Base-by-base conservation (phyloP, 2,797 vertebrate species). In the Darevskia nairensis region DNA sequence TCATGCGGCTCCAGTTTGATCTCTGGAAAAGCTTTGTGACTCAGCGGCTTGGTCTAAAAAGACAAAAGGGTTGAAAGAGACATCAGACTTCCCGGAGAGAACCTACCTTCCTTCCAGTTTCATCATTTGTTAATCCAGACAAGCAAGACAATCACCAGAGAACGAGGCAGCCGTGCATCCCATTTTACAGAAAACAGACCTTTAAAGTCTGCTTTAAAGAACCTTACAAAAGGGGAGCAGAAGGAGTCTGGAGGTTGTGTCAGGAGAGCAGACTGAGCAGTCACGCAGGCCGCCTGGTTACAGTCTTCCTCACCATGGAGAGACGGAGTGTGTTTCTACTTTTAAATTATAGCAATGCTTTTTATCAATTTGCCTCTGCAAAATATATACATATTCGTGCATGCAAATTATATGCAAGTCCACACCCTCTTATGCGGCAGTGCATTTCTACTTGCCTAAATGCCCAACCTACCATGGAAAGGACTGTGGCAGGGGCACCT, bases 1-100 rank as follows among this genome's bases (percentile, higher is more conserved):
- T 99, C 98, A 44, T 99, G 99, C 32, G 98, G 98, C 90, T 99
- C 98, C 96, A 99, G 93, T 92, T 99, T 99, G 85, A 99, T 98
- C 96, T 99, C 97, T 5, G 98, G 99, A 91, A 97, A 94, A 90
- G 97, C 85, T 23, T 95, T 97, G 94, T 98, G 96, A 88, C 91
- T 95, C 10, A 96, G 97, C 85, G 98, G 97, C 80, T 98, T 98
- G 19, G 97, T 96, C 99, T 99, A 95, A 29, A 94, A 90, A 89
- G 90, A 35, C 92, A 93, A 94, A 87, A 89, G 90, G 46, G 32
- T 89, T 90, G 84, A 68, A 84, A 87, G 82, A 89, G 50, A 76
- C 66, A 80, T 75, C 39, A 75, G 55, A 50, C 4, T 39, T 41
- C 13, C 50, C 86, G 59, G 78, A 80, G 86, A 68, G 7, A 6